Conservation (phyloP, 2,797 vertebrate genomes). For the Pteronotus mesoamericanus region DNA sequence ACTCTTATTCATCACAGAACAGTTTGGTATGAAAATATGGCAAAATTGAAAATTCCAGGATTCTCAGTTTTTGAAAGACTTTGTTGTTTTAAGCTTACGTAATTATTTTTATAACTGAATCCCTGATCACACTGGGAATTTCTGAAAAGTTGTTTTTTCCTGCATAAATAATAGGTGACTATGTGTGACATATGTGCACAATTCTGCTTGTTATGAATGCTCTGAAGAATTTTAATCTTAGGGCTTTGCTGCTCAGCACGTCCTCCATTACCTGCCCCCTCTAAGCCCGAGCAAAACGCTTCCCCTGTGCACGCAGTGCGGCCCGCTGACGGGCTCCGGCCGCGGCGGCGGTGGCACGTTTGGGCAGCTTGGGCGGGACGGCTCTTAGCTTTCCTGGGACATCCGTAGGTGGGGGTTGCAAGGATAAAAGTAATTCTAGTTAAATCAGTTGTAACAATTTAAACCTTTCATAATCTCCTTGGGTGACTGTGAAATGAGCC, state of each 20-base stretch:
- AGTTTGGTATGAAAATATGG: not conserved
- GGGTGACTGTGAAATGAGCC: not conserved
- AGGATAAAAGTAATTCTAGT: no score
- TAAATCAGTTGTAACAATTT: no score
- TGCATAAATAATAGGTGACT: not conserved
- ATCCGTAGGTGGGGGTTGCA: not conserved
- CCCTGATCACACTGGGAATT: not conserved
- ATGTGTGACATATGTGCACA: not conserved
- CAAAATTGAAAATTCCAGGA: not conserved
- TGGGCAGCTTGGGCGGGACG: not conserved
- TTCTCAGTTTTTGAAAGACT: conserved; percentile 14
- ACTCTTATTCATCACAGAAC: not conserved
- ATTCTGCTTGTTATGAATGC: not conserved
- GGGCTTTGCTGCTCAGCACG: not conserved
- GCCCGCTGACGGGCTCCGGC: not conserved
- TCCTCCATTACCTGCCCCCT: not conserved
- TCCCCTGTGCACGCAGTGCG: not conserved
- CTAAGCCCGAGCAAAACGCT: not conserved
- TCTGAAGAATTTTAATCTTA: not conserved
- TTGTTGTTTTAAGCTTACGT: not conserved
- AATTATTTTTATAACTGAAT: conserved; percentile 28
- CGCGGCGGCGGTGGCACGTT: not conserved
- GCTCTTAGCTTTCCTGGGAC: not conserved
- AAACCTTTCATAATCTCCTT: not conserved
- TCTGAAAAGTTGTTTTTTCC: not conserved